Base-by-base conservation (phyloP, 1,140 invertebrate species). In the Apolygus lucorum region DNA sequence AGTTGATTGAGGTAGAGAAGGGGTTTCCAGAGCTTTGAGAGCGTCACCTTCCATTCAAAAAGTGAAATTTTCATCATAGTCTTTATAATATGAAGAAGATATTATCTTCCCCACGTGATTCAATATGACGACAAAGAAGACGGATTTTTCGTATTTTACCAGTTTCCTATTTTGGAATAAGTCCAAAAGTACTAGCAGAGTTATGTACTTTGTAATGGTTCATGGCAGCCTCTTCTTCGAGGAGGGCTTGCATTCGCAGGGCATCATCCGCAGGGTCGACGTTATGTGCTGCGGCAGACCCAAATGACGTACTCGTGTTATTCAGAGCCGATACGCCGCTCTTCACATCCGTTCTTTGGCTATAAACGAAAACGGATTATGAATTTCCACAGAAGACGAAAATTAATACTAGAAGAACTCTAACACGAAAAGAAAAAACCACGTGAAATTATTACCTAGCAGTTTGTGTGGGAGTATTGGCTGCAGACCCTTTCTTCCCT, bases 181-280 rank as follows among this genome's bases (percentile, higher is more conserved):
- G n/a, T n/a, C n/a, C n/a, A n/a, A n/a, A n/a, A n/a, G n/a, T n/a
- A n/a, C n/a, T n/a, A 42, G 34, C 34, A 4, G 34, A 42, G 65
- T 67, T 42, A 71, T 76, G 78, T 82, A 95, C 94, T 87, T 96
- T 97, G 76, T 96, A 92, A 78, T 96, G 92, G 81, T 93, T 95
- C 83, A 98, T 89, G 29, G 90, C 90, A 28, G 92, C 92, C 79
- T 96, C 93, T 81, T 98, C 95, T 78, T 98, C 95, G 62, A 95
- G 95, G 28, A 98, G 81, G 29, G 89, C 92, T 78, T 92, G 88
- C 75, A 91, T 88, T 76, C 90, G 89, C 1, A 95, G 80, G 68
- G 86, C 87, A 74, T 96, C 94, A 74, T 95, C 92, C 71, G 92
- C 90, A 72, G 86, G 82, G 75, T 88, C 89, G 13, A 81, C 78